phyloP scores from a whole-genome alignment of 37 sponge, comb jelly and placozoan genomes.

The Beroe ovata region DNA sequence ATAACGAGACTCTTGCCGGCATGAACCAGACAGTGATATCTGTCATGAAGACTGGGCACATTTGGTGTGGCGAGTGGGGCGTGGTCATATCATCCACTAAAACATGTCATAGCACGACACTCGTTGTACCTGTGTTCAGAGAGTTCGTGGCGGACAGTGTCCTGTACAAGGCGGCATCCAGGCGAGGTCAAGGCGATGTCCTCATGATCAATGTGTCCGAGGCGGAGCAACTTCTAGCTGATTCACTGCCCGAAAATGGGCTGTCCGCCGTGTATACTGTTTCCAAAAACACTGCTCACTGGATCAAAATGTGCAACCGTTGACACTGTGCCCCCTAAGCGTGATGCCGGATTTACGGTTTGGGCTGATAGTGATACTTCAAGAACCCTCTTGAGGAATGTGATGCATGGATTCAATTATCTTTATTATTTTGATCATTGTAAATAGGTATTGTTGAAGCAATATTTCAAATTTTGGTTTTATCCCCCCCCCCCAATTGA shows the following conservation, averaged over 20 bases:
- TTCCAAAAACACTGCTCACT: constrained; percentile 57
- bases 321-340: too few relatives aligned
- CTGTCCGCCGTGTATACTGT: constrained; percentile 30
- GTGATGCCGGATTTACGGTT: too few relatives aligned
- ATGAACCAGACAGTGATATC: constrained; percentile 43
- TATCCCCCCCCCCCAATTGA: too few relatives aligned
- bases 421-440: too few relatives aligned
- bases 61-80: constrained; percentile 61
- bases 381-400: too few relatives aligned
- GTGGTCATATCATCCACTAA: neutral
- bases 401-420: too few relatives aligned
- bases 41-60: neutral
- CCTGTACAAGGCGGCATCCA: constrained; percentile 58
- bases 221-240: constrained; percentile 23
- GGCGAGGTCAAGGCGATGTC: constrained; percentile 50
- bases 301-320: constrained; percentile 20
- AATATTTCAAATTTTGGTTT: too few relatives aligned
- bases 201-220: constrained; percentile 50
- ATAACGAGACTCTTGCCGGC: constrained; percentile 29
- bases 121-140: constrained; percentile 1
- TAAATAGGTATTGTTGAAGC: too few relatives aligned
- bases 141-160: constrained; percentile 63
- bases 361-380: too few relatives aligned
- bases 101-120: constrained; percentile 1
- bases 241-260: constrained; percentile 5